Conservation (phyloP, 1,140 invertebrate genomes). For the Plodia interpunctella region DNA sequence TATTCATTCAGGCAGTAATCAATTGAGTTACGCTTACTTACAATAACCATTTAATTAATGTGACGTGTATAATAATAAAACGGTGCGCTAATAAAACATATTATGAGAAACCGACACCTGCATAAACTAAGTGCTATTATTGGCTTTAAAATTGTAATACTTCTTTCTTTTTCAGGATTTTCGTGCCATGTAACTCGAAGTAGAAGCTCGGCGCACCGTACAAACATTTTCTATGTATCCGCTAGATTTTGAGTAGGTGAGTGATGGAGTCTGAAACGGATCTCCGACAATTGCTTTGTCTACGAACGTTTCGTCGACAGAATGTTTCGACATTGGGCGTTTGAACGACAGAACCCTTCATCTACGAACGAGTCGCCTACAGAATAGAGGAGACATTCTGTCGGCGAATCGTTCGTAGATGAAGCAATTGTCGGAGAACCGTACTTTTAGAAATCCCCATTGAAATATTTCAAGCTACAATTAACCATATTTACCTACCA, state of each 20-base stretch:
- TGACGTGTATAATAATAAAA: no score
- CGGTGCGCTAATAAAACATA: no score
- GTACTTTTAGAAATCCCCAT: constrained; percentile 22
- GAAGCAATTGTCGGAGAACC: no score
- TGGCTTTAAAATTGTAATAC: neutral
- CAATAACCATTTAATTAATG: no score
- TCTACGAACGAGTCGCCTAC: no score
- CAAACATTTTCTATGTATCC: neutral
- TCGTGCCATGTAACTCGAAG: constrained; percentile 48
- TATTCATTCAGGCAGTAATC: neutral
- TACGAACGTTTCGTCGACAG: no score
- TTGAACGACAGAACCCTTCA: no score
- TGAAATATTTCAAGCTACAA: neutral
- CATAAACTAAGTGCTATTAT: neutral
- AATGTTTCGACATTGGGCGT: no score
- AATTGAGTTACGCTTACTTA: constrained; percentile 1
- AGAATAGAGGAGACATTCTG: no score
- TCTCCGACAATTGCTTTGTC: constrained; percentile 27
- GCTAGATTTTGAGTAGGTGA: constrained; percentile 13
- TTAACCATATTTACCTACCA: neutral
- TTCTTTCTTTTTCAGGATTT: constrained; percentile 44
- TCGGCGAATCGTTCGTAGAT: no score
- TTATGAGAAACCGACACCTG: neutral
- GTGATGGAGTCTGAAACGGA: constrained; percentile 8
- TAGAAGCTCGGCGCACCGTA: constrained; percentile 9